A percentile compares a stretch with the other conserved stretches of the same genome.
Evolutionary conservation across 2,888 invertebrate species (phyloP).

Genomic region (Imbricaverruca yamaguchii): DNA sequence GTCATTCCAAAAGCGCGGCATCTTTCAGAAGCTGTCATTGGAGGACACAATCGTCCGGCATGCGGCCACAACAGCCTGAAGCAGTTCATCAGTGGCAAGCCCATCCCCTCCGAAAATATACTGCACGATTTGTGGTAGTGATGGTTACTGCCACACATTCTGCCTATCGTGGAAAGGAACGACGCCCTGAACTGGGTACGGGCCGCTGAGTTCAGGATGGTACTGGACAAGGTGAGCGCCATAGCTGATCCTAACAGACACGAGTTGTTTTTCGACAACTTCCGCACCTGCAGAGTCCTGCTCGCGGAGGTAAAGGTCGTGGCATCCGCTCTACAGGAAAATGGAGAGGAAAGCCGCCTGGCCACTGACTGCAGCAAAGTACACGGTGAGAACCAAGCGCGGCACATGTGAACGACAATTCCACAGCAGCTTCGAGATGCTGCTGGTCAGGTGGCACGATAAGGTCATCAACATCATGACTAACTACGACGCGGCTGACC

Average conservation of each 20-base stretch:
- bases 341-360: background rate
- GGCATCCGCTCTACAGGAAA: background rate
- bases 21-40: background rate
- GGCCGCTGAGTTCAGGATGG: background rate
- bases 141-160: background rate
- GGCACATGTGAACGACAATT: background rate
- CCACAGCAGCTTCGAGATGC: background rate
- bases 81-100: background rate
- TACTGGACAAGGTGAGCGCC: background rate
- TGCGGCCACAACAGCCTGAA: background rate
- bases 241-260: background rate
- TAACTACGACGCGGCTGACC: background rate
- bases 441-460: background rate
- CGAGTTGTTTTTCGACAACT: background rate
- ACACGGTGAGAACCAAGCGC: background rate
- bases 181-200: background rate
- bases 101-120: background rate
- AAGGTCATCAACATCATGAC: background rate
- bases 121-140: background rate
- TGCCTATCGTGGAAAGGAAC: background rate
- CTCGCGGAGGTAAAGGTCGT: background rate
- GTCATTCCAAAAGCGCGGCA: background rate
- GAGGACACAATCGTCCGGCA: background rate
- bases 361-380: background rate
- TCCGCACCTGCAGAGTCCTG: background rate